Base-by-base conservation (phyloP, 2,888 invertebrate genomes). In the Rosalia funebris region DNA sequence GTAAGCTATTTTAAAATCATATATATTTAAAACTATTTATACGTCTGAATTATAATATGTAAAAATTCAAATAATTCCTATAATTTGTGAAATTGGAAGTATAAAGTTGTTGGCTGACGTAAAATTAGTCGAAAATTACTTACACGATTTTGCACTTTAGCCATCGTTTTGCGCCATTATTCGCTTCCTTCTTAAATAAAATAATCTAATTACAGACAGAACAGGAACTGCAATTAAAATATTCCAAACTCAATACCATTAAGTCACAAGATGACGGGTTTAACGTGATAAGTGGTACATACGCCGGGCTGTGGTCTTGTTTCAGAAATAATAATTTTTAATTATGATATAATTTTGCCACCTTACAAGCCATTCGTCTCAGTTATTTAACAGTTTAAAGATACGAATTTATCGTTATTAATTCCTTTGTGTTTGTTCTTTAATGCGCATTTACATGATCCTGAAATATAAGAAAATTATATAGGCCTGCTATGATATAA, bases 371-470 rank as follows among this genome's bases (percentile, higher is more conserved):
- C 50, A 63, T 66, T 65, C 65, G 66, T 65, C 59, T 65, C 63
- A 59, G 61, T 62, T 66, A 63, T 65, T 65, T 65, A 60, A 57
- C 66, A 67, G 59, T 63, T 58, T 65, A 65, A 52, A 57, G 52
- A 56, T 60, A 65, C 58, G 50, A 58, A 62, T 39, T 59, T 50
- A 34, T 45, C 61, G 56, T 62, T 58, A 63, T 60, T 60, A 52
- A 62, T 63, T 65, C 62, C 53, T 57, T 65, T 65, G 62, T 62
- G 64, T 64, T 65, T 66, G 60, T 66, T 58, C 37, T 62, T 63
- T 62, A 63, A 59, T 62, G 57, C 63, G 59, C 52, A 59, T 64
- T 58, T 62, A 62, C 65, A 65, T 67, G 63, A 69, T 67, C 62
- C 32, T 14, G 46, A 52, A 53, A 50, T 47, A 48, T 57, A 58